phyloP scores from a whole-genome alignment of 2,888 invertebrate genomes.

The Mythimna lalbum region DNA sequence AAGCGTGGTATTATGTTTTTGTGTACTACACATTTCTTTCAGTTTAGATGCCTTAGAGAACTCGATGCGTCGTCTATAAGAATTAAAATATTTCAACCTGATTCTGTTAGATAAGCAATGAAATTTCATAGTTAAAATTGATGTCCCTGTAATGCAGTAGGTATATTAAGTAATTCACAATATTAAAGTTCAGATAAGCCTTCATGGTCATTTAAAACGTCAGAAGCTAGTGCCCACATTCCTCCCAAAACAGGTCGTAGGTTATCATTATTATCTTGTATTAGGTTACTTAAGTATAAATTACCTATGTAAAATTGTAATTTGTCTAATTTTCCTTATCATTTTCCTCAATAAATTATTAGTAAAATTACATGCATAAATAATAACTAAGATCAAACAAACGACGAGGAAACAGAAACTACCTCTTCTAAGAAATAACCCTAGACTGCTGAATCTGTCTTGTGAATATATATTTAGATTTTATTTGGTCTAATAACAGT shows the following conservation, averaged over 20 bases:
- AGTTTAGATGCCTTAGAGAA: too few relatives aligned
- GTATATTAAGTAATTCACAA: too few relatives aligned
- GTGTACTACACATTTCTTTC: too few relatives aligned
- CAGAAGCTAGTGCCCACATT: not conserved
- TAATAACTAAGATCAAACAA: conserved; percentile 10
- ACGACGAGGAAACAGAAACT: conserved; percentile 10
- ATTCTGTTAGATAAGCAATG: not conserved
- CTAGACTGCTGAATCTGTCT: conserved; percentile 15
- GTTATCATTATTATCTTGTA: not conserved
- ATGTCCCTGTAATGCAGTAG: too few relatives aligned
- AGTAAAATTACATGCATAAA: not conserved
- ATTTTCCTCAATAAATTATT: conserved; percentile 14
- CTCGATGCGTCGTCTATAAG: too few relatives aligned
- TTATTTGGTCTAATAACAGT: not conserved
- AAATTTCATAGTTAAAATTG: not conserved
- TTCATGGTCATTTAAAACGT: too few relatives aligned
- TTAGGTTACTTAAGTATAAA: not conserved
- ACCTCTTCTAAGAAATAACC: conserved; percentile 10
- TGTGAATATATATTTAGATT: not conserved
- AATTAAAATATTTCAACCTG: not conserved
- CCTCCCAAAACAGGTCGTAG: not conserved
- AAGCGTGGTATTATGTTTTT: too few relatives aligned
- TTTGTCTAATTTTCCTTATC: not conserved
- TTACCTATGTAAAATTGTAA: not conserved
- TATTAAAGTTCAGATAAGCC: too few relatives aligned